Evolutionary conservation across 2,888 invertebrate genomes (phyloP), one percentile per base, ranked within the genome.

Genomic region (Tenthredo mesomela): DNA sequence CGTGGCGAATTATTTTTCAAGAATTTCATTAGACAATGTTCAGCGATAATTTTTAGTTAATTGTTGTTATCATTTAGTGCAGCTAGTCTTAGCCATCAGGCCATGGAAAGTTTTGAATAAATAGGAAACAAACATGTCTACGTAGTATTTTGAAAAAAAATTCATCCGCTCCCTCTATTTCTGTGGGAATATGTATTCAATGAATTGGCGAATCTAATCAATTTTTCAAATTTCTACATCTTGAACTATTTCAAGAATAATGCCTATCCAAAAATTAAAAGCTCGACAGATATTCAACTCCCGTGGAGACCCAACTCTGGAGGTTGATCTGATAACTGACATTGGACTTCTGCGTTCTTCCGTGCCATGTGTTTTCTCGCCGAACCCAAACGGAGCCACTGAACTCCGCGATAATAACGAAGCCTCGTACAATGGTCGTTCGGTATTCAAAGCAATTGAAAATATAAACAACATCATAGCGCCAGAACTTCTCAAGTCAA

Each of bases 231-330:
- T 21, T 43, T 40, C 3, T 6, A 18, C n/a, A 21, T 18, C 21
- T 61, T 29, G 29, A 18, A 33, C 67, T 50, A 50, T 15, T 15
- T 50, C 21, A 12, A 12, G 61, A 54, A 91, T 85, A 84, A 95
- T 95, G 95, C 93, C 95, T 67, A 95, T 95, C 90, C 93, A 93
- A 87, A 95, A 95, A 88, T 93, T 96, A 21, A 94, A 95, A 90
- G 96, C 96, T 83, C 94, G 96, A 84, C 95, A 95, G 90, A 96
- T 96, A 90, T 96, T 95, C 91, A 96, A 96, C 93, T 95, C 95
- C 86, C 94, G 96, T 85, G 96, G 96, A 40, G 96, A 96, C 90
- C 96, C 96, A n/a, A 96, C 96, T 18, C 94, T 96, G 84, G 96
- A 93, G 87, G 91, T 93, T 5, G 92, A 93, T 54, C 70, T 93